A percentile compares a stretch with the other conserved stretches of the same genome.
Conservation (phyloP, 1,140 invertebrate genomes). For the Calliopsis andreniformis region DNA sequence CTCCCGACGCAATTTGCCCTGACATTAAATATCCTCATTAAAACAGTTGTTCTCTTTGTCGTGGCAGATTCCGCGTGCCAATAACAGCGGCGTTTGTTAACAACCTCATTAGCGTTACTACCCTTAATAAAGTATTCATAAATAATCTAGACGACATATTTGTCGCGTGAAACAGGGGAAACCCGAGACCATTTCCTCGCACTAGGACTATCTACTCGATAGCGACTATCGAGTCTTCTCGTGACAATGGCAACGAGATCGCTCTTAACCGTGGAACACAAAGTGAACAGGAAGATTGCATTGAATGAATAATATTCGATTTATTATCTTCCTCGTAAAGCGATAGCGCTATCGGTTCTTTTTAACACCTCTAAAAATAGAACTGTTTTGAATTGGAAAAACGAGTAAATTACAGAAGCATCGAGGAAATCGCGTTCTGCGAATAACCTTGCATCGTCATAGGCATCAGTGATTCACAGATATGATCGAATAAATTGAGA, state of each 20-base stretch:
- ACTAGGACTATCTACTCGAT: not conserved
- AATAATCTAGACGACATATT: not conserved
- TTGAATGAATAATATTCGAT: not conserved
- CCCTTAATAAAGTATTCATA: not conserved
- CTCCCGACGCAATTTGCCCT: too few relatives aligned
- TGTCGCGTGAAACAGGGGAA: not conserved
- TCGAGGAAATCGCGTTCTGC: not conserved
- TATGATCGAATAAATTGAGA: too few relatives aligned
- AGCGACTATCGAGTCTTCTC: not conserved
- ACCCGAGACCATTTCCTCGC: too few relatives aligned
- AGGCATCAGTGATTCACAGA: too few relatives aligned
- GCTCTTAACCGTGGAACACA: not conserved
- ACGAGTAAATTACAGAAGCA: not conserved
- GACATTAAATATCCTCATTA: too few relatives aligned
- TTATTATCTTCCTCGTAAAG: not conserved
- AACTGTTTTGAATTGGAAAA: not conserved
- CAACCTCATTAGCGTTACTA: conserved; percentile 9
- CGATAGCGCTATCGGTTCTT: conserved; percentile 8
- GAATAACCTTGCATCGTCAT: not conserved
- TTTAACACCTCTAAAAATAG: conserved; percentile 14
- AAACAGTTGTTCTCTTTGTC: too few relatives aligned
- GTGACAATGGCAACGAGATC: not conserved
- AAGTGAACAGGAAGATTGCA: not conserved
- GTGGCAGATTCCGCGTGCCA: conserved; percentile 3
- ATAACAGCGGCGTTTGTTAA: conserved; percentile 15